phyloP scores from a whole-genome alignment of 2,113 vertebrate genomes.

The Casuarius casuarius region DNA sequence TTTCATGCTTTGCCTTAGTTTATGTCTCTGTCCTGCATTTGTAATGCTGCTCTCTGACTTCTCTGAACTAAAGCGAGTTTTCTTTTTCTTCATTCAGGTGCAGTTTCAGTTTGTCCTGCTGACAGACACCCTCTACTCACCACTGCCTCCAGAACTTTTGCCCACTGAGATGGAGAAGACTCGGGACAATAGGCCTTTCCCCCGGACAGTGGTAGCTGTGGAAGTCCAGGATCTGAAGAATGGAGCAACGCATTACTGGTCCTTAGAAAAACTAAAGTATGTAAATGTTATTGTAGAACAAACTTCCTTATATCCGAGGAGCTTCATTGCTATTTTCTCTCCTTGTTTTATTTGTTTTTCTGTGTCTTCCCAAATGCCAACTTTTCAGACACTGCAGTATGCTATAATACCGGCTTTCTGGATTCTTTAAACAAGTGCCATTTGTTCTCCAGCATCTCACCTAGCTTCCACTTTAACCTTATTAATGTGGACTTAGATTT shows the following conservation, averaged over 20 bases:
- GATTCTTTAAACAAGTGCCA: not conserved
- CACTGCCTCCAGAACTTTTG: constrained; percentile 89
- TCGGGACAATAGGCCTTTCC: constrained; percentile 84
- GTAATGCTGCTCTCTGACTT: not conserved
- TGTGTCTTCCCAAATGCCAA: not conserved
- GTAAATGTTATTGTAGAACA: not conserved
- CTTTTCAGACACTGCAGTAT: not conserved
- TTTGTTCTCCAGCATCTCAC: not conserved
- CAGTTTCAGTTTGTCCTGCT: constrained; percentile 98
- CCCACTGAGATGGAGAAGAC: constrained; percentile 85
- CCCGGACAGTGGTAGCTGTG: constrained; percentile 94
- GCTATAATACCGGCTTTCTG: not conserved
- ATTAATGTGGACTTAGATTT: not conserved
- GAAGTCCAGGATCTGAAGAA: constrained; percentile 99
- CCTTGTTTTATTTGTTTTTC: not conserved
- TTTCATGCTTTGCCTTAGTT: not conserved
- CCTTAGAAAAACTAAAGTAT: constrained; percentile 96
- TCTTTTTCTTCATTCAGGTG: constrained; percentile 76
- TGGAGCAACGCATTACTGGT: constrained; percentile 97
- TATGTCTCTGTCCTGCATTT: not conserved
- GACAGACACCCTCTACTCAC: constrained; percentile 95
- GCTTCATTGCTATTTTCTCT: not conserved
- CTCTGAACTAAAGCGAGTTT: rapidly evolving
- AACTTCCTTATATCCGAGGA: not conserved
- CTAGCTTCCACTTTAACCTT: not conserved